phyloP scores from a whole-genome alignment of 1,140 invertebrate genomes.

The Ladona fulva region DNA sequence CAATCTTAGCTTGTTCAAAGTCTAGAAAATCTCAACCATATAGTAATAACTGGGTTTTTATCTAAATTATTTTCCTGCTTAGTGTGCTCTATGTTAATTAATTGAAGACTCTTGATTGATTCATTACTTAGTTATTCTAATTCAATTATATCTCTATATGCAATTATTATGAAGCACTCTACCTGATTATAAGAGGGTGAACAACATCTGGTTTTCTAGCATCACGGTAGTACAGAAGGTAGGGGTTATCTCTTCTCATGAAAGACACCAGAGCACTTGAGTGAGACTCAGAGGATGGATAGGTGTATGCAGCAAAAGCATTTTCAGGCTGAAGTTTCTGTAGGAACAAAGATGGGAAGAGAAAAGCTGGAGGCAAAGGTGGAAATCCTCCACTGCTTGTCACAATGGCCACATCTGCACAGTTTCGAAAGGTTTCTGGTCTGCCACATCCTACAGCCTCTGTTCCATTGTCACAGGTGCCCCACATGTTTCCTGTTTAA shows the following conservation, averaged over 20 bases:
- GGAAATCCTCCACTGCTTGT: constrained; percentile 63
- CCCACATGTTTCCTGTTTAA: constrained; percentile 72
- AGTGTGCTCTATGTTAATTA: too few relatives aligned
- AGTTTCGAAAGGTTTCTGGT: constrained; percentile 81
- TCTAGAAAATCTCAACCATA: too few relatives aligned
- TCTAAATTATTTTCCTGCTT: too few relatives aligned
- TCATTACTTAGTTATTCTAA: too few relatives aligned
- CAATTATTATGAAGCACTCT: constrained; percentile 21
- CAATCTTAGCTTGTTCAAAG: too few relatives aligned
- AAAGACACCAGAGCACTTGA: constrained; percentile 37
- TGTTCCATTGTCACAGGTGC: constrained; percentile 70
- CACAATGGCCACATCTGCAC: constrained; percentile 71
- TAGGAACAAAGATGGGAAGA: constrained; percentile 30
- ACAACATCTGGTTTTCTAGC: constrained; percentile 35
- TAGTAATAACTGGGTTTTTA: too few relatives aligned
- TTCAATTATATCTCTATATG: too few relatives aligned
- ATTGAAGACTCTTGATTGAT: too few relatives aligned
- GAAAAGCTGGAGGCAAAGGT: constrained; percentile 24
- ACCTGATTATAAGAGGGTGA: constrained; percentile 60
- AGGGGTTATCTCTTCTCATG: constrained; percentile 55
- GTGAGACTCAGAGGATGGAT: neutral
- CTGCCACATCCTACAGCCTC: constrained; percentile 74
- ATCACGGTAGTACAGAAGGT: constrained; percentile 61
- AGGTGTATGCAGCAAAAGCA: neutral
- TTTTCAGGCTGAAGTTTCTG: neutral